Percentiles rank a stretch among this genome's conserved stretches.
Evolutionary conservation across 2,113 vertebrate genomes (phyloP).

Genomic region (Hassar affinis): DNA sequence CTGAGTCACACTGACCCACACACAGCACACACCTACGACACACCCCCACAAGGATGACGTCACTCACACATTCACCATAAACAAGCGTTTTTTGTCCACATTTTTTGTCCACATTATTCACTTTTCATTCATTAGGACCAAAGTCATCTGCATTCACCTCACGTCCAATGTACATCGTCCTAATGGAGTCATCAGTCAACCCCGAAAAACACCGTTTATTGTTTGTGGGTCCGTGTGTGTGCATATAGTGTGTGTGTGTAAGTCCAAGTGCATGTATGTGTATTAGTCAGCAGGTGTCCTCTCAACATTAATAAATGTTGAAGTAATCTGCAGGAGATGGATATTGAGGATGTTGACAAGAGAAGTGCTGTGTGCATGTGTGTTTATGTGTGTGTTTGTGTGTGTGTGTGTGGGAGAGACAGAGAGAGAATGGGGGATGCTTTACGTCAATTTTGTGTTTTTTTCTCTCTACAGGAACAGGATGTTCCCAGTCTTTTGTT

Average conservation of each 20-base stretch:
- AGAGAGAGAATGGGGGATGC: slow-evolving; percentile 1
- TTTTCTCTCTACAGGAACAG: slow-evolving; percentile 31
- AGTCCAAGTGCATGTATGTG: not conserved
- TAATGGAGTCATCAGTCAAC: not conserved
- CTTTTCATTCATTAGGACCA: no score
- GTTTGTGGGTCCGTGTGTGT: not conserved
- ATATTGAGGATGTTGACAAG: not conserved
- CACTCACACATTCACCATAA: not conserved
- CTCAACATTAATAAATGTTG: slow-evolving; percentile 25
- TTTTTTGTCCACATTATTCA: no score
- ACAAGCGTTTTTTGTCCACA: no score
- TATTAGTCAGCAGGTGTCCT: slow-evolving; percentile 7
- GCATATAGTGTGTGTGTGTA: not conserved
- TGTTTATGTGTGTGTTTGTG: slow-evolving; percentile 10
- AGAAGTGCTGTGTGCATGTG: slow-evolving; percentile 8
- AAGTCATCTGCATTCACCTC: not conserved
- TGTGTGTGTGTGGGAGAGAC: no score
- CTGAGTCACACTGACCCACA: slow-evolving; percentile 25
- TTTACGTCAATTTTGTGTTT: slow-evolving; percentile 34
- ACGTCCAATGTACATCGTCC: not conserved
- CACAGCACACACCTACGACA: slow-evolving; percentile 10
- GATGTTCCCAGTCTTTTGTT: slow-evolving; percentile 40
- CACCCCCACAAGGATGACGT: not conserved
- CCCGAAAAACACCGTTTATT: not conserved
- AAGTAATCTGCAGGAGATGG: not conserved